Conservation (phyloP, 2,797 vertebrate genomes). For the Myripristis jacobus region DNA sequence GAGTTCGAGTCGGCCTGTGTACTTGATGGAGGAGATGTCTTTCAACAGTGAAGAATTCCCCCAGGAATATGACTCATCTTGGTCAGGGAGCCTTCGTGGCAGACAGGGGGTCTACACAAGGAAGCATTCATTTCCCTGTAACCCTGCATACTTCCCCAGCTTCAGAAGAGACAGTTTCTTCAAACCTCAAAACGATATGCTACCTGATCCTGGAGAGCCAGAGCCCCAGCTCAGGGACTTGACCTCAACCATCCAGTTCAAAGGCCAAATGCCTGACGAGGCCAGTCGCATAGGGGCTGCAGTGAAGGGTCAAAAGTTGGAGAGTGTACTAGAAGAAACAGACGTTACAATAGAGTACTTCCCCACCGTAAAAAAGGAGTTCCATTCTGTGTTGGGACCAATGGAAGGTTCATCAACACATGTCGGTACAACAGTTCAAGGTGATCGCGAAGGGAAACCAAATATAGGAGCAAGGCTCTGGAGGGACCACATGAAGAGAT, state of each 20-base stretch:
- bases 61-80: conserved; percentile 38
- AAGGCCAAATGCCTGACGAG: conserved; percentile 9
- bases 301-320: not conserved
- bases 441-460: not conserved
- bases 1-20: conserved; percentile 41
- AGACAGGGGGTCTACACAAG: conserved; percentile 70
- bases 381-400: not conserved
- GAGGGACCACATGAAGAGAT: not conserved
- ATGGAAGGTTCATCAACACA: not conserved
- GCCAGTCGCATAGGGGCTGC: not conserved
- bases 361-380: not conserved
- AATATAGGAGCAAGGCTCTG: not conserved
- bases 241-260: conserved; percentile 5
- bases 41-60: conserved; percentile 60
- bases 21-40: conserved; percentile 56
- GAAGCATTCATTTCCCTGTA: conserved; percentile 53
- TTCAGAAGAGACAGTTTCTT: conserved; percentile 5
- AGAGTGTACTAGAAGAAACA: not conserved
- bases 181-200: conserved; percentile 15
- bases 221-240: conserved; percentile 23
- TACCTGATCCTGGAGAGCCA: conserved; percentile 47
- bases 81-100: conserved; percentile 52
- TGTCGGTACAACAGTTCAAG: not conserved
- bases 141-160: conserved; percentile 3
- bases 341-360: not conserved